phyloP scores from a whole-genome alignment of 2,113 vertebrate species.

The Laticauda laticaudata region DNA sequence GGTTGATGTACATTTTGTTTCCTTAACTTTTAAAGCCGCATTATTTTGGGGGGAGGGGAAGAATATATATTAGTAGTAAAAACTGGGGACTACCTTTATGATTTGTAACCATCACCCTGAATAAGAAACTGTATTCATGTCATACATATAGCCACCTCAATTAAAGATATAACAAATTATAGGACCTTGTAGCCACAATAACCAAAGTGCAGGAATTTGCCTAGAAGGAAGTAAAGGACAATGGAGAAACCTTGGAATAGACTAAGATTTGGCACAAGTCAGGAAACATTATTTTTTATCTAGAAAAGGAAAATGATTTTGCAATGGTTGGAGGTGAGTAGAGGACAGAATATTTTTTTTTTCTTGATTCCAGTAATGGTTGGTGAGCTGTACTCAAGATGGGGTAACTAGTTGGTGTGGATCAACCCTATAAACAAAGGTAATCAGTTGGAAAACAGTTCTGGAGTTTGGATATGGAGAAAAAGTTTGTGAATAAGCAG shows the following conservation, averaged over 20 bases:
- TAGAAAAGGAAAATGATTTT: not conserved
- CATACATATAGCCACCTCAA: not conserved
- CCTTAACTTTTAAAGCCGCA: not conserved
- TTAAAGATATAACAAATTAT: not conserved
- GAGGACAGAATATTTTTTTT: not conserved
- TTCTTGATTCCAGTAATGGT: not conserved
- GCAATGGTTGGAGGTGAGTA: not conserved
- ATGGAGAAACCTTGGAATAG: not conserved
- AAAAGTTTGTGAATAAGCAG: not conserved
- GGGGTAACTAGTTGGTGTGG: not conserved
- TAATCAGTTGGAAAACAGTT: not conserved
- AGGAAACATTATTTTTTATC: not conserved
- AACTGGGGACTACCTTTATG: not conserved
- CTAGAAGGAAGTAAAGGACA: not conserved
- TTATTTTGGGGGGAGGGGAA: not conserved
- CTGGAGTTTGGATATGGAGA: not conserved
- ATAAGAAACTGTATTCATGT: not conserved
- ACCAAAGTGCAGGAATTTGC: not conserved
- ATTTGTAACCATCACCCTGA: not conserved
- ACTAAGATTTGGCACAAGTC: not conserved
- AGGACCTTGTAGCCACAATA: not conserved
- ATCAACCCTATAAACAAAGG: not conserved
- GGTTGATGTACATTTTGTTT: not conserved
- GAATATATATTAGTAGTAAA: not conserved
- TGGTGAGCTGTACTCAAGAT: not conserved